Evolutionary conservation across 2,888 invertebrate species (phyloP).

Genomic region (Crematogaster levior): DNA sequence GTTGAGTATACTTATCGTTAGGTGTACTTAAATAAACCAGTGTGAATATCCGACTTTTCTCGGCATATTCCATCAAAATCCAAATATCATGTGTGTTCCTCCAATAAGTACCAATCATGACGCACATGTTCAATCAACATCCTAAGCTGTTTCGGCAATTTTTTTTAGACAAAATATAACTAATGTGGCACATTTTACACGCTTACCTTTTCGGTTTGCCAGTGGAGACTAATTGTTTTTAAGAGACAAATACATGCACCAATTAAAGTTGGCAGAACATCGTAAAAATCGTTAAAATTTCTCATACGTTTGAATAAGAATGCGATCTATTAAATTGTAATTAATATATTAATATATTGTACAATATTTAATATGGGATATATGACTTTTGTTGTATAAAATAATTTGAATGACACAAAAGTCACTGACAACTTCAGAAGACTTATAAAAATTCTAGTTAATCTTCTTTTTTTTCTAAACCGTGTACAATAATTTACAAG

Average conservation of each 20-base stretch:
- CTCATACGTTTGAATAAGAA: background rate
- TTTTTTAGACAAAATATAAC: background rate
- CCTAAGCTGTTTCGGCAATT: background rate
- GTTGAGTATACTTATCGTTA: slow-evolving; percentile 7
- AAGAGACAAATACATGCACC: background rate
- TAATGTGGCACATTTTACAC: background rate
- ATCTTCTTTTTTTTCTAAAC: background rate
- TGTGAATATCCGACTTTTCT: slow-evolving; percentile 24
- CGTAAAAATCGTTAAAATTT: background rate
- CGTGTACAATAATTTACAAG: background rate
- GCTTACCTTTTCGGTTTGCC: background rate
- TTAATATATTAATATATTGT: background rate
- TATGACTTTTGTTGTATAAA: background rate
- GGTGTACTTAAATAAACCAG: slow-evolving; percentile 6
- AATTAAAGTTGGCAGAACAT: background rate
- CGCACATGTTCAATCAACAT: slow-evolving; percentile 19
- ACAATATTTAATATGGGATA: background rate
- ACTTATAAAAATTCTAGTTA: background rate
- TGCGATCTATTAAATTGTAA: background rate
- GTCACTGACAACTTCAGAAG: background rate
- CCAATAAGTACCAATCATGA: slow-evolving; percentile 15
- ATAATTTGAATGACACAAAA: background rate
- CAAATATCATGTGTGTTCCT: background rate
- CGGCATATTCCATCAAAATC: slow-evolving; percentile 11
- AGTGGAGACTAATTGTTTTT: background rate